phyloP scores from a whole-genome alignment of 2,113 vertebrate species.

The Cricetomys ansorgei region DNA sequence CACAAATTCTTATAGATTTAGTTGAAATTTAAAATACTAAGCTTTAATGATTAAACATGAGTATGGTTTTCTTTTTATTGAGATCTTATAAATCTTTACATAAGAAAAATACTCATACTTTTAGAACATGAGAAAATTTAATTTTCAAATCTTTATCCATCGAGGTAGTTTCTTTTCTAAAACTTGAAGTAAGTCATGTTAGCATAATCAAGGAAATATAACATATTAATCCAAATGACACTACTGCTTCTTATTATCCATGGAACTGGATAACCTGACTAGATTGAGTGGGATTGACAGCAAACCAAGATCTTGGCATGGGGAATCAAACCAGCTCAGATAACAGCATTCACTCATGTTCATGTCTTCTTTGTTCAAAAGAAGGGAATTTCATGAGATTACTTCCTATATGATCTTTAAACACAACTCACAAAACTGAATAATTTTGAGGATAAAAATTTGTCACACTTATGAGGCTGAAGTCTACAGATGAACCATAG shows the following conservation, averaged over 20 bases:
- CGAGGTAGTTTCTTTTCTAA: neutral
- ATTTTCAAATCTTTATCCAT: neutral
- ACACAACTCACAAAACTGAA: neutral
- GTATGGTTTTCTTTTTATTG: neutral
- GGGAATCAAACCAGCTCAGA: neutral
- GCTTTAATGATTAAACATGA: neutral
- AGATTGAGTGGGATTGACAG: neutral
- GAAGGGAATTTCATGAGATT: neutral
- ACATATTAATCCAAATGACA: neutral
- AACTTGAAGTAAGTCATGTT: neutral
- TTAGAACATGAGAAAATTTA: neutral
- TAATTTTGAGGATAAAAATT: neutral
- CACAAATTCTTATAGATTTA: neutral
- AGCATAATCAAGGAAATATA: neutral
- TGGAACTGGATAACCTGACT: neutral
- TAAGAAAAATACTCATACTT: neutral
- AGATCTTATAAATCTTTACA: neutral
- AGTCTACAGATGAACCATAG: neutral
- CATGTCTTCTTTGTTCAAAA: neutral
- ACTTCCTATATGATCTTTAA: neutral
- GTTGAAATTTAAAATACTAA: neutral
- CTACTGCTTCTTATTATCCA: neutral
- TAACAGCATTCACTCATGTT: accelerated
- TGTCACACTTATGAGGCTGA: neutral
- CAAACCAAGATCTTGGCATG: neutral